A percentile compares a stretch with the other conserved stretches of the same genome.
phyloP scores from a whole-genome alignment of 2,797 vertebrate species.

The Silurus lanzhouensis region DNA sequence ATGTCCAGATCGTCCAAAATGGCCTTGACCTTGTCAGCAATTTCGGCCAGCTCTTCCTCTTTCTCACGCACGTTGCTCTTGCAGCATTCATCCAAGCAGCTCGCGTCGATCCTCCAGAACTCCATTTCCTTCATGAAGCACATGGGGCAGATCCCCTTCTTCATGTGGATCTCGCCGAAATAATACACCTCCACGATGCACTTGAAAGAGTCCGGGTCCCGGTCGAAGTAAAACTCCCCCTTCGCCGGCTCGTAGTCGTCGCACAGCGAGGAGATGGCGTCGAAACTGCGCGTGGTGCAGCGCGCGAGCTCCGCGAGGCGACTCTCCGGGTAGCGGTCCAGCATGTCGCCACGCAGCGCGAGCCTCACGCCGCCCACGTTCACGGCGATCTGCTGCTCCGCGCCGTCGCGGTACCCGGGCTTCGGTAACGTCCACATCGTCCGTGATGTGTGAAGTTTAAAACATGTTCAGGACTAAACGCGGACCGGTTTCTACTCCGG shows the following conservation, averaged over 20 bases:
- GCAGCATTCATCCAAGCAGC: slow-evolving; percentile 91
- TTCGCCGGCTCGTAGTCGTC: slow-evolving; percentile 92
- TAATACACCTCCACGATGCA: slow-evolving; percentile 94
- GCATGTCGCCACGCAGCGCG: slow-evolving; percentile 82
- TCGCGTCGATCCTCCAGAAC: slow-evolving; percentile 94
- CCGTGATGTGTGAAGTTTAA: slow-evolving; percentile 21
- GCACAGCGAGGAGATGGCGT: slow-evolving; percentile 86
- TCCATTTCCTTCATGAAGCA: slow-evolving; percentile 98
- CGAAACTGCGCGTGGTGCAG: slow-evolving; percentile 80
- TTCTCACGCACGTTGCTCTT: slow-evolving; percentile 90
- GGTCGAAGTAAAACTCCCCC: slow-evolving; percentile 95
- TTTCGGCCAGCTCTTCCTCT: slow-evolving; percentile 90
- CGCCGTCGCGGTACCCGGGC: slow-evolving; percentile 76
- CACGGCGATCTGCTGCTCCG: slow-evolving; percentile 80
- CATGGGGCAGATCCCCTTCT: slow-evolving; percentile 93
- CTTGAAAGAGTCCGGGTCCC: slow-evolving; percentile 94
- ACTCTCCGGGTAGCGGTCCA: slow-evolving; percentile 90
- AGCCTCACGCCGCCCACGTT: slow-evolving; percentile 92
- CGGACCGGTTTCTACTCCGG: neutral
- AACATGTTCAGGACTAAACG: neutral
- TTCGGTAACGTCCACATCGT: slow-evolving; percentile 79
- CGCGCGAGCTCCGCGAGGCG: slow-evolving; percentile 87
- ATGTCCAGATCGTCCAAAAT: slow-evolving; percentile 89
- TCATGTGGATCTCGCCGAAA: slow-evolving; percentile 94
- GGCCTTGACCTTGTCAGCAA: slow-evolving; percentile 86